Base-by-base conservation (phyloP, 2,888 invertebrate species). In the Corbicula japonica region DNA sequence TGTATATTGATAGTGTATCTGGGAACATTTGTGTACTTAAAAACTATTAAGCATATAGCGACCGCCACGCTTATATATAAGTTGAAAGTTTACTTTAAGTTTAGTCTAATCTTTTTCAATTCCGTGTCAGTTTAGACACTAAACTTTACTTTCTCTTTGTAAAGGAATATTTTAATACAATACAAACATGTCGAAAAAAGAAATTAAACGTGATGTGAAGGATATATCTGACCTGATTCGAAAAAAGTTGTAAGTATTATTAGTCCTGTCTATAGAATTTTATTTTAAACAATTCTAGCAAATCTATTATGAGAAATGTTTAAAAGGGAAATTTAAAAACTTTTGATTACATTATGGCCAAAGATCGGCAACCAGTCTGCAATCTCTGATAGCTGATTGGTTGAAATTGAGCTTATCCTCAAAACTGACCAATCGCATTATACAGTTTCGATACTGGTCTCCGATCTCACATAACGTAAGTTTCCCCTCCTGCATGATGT, bases 141-240 rank as follows among this genome's bases (percentile, higher is more conserved):
- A 28, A 28, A 48, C n/a, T 23, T 28, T 21, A 26, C 5, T 28
- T 62, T 62, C 30, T n/a, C 41, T 62, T 62, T 62, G 26, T 18
- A 60, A 15, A 35, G 12, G 35, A 30, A 54, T 23, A 10, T n/a
- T 26, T 12, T 1, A 48, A 44, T 10, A 44, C 32, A 41, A n/a
- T 21, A 38, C 46, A 26, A 63, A 30, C n/a, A 70, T 70, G 70
- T 82, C 79, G 12, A 83, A 73, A 52, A 83, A 79, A 69, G 83
- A n/a, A n/a, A n/a, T n/a, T n/a, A n/a, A n/a, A n/a, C n/a, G n/a
- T n/a, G n/a, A 83, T 68, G 65, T 83, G 6, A 69, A 63, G 58
- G 83, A 83, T 41, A 74, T 83, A 4, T 83, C 82, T 50, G 82
- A 83, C 18, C 63, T 83, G 18, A 78, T 83, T 52, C 61, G 76